phyloP scores from a whole-genome alignment of 2,888 invertebrate species.

The Zonitis immaculata region DNA sequence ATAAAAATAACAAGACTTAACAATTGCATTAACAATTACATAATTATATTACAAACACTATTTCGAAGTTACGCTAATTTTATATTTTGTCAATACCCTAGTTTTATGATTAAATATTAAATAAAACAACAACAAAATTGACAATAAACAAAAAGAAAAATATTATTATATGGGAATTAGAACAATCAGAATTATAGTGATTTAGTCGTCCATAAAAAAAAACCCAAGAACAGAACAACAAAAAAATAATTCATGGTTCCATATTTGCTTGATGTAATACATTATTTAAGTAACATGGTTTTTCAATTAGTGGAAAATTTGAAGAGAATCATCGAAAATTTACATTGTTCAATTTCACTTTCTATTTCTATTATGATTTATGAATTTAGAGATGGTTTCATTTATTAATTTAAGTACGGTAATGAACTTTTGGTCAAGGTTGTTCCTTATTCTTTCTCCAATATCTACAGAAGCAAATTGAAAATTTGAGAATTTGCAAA shows the following conservation, averaged over 20 bases:
- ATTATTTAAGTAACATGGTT: background rate
- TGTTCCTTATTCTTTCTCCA: background rate
- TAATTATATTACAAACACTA: background rate
- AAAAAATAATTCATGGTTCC: conserved; percentile 4
- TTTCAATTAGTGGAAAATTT: background rate
- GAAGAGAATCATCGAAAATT: background rate
- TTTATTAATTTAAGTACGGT: background rate
- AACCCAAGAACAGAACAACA: too few relatives aligned
- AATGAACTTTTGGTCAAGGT: conserved; percentile 3
- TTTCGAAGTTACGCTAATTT: background rate
- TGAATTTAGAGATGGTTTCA: background rate
- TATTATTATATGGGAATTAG: conserved; percentile 13
- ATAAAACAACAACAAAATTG: background rate
- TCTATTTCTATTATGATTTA: background rate
- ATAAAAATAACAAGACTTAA: background rate
- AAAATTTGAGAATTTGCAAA: background rate
- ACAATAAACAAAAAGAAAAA: conserved; percentile 13
- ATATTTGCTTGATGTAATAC: background rate
- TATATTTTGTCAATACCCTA: background rate
- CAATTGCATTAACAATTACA: background rate
- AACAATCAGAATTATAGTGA: conserved; percentile 9
- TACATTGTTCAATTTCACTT: background rate
- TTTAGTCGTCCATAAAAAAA: background rate
- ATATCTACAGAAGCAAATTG: too few relatives aligned
- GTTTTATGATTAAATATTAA: background rate